A percentile compares a stretch with the other conserved stretches of the same genome.
Conservation (phyloP, 2,113 vertebrate species). For the Pangasianodon hypophthalmus region DNA sequence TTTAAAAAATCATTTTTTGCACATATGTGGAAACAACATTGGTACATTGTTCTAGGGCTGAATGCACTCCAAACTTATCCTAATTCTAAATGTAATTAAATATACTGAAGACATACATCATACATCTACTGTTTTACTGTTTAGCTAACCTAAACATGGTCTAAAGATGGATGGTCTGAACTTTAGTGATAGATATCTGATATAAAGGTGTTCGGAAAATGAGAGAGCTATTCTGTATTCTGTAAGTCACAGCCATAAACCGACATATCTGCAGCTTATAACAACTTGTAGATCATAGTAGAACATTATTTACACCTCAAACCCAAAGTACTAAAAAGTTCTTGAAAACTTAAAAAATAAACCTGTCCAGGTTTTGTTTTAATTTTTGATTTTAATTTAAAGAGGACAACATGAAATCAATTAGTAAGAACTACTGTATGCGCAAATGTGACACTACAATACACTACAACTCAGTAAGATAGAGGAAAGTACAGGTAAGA, state of each 20-base stretch:
- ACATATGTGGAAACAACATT: not conserved
- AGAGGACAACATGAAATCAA: not conserved
- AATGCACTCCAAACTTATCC: not conserved
- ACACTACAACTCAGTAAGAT: not conserved
- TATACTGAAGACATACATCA: not conserved
- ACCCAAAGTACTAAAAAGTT: not conserved
- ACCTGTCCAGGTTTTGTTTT: conserved; percentile 43
- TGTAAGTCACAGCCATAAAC: not conserved
- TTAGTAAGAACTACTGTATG: not conserved
- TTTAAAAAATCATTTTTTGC: too few species aligned
- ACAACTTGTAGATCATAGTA: not conserved
- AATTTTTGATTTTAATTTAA: not conserved
- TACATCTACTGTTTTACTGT: not conserved
- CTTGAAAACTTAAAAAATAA: not conserved
- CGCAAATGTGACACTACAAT: not conserved
- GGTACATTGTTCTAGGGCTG: not conserved
- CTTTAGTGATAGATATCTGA: not conserved
- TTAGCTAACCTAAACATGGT: too few species aligned
- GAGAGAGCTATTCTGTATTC: not conserved
- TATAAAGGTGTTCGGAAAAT: not conserved
- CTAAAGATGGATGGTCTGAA: too few species aligned
- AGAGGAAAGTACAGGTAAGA: conserved; percentile 38
- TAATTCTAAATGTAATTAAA: not conserved
- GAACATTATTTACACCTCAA: not conserved
- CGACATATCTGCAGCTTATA: not conserved